phyloP scores from a whole-genome alignment of 2,797 vertebrate species.

The Novumbra hubbsi region DNA sequence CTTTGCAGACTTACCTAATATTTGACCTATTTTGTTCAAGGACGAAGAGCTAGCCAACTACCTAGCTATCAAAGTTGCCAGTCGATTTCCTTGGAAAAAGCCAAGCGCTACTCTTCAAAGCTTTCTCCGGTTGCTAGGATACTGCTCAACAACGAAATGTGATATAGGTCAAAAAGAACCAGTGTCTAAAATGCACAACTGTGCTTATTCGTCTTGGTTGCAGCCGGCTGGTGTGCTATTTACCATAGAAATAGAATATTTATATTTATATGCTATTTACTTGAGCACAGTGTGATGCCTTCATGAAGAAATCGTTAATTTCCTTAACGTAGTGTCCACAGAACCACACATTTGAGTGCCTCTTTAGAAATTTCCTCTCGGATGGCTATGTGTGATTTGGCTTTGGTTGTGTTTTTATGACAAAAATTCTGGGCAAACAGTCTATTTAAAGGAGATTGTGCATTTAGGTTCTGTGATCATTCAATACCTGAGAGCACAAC shows the following conservation, averaged over 20 bases:
- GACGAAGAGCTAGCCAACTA: background rate
- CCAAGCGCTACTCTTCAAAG: background rate
- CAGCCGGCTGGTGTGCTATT: background rate
- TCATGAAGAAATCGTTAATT: constrained; percentile 36
- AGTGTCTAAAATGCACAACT: background rate
- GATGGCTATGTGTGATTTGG: constrained; percentile 67
- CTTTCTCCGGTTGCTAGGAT: constrained; percentile 55
- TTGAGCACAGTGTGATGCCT: constrained; percentile 45
- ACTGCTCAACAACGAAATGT: constrained; percentile 41
- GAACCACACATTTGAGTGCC: constrained; percentile 62
- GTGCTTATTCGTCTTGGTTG: background rate
- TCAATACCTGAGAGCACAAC: constrained; percentile 39
- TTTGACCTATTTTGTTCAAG: background rate
- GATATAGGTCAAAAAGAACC: constrained; percentile 24
- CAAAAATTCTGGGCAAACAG: constrained; percentile 67
- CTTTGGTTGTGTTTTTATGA: constrained; percentile 45
- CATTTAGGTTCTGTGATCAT: constrained; percentile 61
- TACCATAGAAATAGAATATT: background rate
- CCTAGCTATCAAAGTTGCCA: background rate
- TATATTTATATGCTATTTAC: background rate
- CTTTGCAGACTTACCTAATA: constrained; percentile 35
- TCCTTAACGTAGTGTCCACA: constrained; percentile 45
- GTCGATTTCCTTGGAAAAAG: constrained; percentile 32
- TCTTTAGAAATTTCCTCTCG: constrained; percentile 58
- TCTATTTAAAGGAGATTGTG: constrained; percentile 65